Percentiles rank a stretch among this genome's conserved stretches.
phyloP scores from a whole-genome alignment of 2,113 vertebrate genomes.

The Xyliphius kryptos region DNA sequence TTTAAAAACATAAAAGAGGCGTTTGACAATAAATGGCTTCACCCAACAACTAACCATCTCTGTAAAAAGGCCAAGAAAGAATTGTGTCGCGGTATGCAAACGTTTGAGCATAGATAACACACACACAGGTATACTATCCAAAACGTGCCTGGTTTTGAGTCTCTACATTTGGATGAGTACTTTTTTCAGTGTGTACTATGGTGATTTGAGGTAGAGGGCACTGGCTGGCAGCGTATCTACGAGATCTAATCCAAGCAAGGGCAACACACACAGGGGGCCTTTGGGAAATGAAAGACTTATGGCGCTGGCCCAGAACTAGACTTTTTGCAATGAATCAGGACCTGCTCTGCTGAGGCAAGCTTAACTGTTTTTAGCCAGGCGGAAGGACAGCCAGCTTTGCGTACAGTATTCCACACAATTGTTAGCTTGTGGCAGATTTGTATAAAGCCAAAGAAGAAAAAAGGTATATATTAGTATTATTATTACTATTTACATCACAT shows the following conservation, averaged over 20 bases:
- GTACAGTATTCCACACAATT: background rate
- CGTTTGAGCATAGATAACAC: too few relatives aligned
- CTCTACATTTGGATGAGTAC: background rate
- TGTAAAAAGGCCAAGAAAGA: too few relatives aligned
- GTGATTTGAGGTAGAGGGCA: background rate
- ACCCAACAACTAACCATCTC: too few relatives aligned
- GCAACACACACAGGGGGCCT: background rate
- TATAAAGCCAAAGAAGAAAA: background rate
- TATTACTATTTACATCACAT: too few relatives aligned
- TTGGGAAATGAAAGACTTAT: conserved; percentile 7
- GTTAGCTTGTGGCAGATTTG: background rate
- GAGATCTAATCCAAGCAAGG: background rate
- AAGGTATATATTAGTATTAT: too few relatives aligned
- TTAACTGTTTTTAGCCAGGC: conserved; percentile 11
- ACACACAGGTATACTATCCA: too few relatives aligned
- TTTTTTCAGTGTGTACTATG: background rate
- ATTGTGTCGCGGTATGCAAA: too few relatives aligned
- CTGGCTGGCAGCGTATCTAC: background rate
- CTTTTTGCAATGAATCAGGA: conserved; percentile 16
- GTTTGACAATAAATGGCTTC: too few relatives aligned
- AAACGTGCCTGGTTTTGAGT: background rate
- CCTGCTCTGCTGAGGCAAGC: conserved; percentile 10
- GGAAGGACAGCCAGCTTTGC: background rate
- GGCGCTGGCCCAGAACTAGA: background rate
- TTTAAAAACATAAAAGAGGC: too few relatives aligned